phyloP scores from a whole-genome alignment of 2,888 invertebrate species.

The Cerceris rybyensis region DNA sequence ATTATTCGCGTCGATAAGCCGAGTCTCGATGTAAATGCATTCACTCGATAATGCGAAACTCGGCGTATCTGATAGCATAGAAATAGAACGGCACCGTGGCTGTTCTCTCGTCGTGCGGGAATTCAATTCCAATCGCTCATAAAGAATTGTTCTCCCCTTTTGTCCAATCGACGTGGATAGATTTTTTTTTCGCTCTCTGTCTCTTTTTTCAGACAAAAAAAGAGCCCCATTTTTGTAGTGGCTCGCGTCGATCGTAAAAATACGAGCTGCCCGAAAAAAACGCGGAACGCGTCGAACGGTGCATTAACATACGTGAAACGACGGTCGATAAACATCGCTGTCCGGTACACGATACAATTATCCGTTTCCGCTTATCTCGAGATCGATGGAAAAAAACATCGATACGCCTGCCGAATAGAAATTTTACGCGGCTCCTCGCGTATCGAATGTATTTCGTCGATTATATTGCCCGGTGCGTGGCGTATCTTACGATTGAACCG shows the following conservation, averaged over 20 bases:
- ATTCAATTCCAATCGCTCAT: conserved; percentile 10
- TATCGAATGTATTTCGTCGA: neutral
- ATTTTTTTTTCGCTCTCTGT: neutral
- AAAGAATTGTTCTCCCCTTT: neutral
- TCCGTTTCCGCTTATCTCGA: conserved; percentile 9
- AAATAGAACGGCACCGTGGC: neutral
- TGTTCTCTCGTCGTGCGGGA: neutral
- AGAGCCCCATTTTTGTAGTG: too few species aligned
- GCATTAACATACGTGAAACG: conserved; percentile 21
- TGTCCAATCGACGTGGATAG: neutral
- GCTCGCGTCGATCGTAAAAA: neutral
- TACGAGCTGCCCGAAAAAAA: neutral
- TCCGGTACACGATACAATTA: conserved; percentile 36
- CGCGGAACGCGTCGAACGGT: neutral
- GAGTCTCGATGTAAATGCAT: conserved; percentile 13
- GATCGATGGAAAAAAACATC: conserved; percentile 7
- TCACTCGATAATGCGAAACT: conserved; percentile 16
- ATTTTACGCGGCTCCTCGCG: neutral
- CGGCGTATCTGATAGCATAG: conserved; percentile 18
- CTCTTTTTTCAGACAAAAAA: neutral
- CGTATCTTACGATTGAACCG: neutral
- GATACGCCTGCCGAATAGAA: neutral
- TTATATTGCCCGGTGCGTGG: conserved; percentile 5
- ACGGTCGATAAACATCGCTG: conserved; percentile 40
- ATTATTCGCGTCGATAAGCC: conserved; percentile 18